These are phyloP conservation scores for Lasioglossum lativentre DNA, from an alignment of 2,888 invertebrate species.

Conservation along the genomic window DNA sequence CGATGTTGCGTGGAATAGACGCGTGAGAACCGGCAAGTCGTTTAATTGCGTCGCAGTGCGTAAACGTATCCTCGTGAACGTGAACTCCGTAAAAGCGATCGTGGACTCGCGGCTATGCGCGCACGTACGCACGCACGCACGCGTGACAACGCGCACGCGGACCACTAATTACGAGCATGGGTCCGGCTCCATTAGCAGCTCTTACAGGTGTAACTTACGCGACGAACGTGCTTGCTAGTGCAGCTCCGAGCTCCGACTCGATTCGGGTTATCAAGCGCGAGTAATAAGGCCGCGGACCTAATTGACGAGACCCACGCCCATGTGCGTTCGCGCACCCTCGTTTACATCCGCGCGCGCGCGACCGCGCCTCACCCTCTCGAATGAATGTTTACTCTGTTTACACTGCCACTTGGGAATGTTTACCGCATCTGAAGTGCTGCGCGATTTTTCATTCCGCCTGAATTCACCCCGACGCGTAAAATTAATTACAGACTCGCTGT, in stretches of 20 bases:
- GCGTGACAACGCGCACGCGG: slow-evolving; percentile 14
- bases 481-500: too few relatives aligned
- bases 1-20: slow-evolving; percentile 25
- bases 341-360: neutral
- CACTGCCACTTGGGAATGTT: neutral
- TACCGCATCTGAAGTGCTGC: neutral
- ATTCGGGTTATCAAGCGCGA: slow-evolving; percentile 37
- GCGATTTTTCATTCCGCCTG: neutral
- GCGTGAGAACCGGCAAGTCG: slow-evolving; percentile 59
- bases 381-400: neutral
- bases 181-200: slow-evolving; percentile 24
- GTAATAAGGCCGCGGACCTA: slow-evolving; percentile 43
- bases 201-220: slow-evolving; percentile 40
- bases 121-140: slow-evolving; percentile 7
- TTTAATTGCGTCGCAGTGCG: slow-evolving; percentile 56
- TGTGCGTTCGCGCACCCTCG: slow-evolving; percentile 29
- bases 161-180: slow-evolving; percentile 55
- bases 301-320: neutral
- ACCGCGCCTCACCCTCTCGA: neutral
- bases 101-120: neutral
- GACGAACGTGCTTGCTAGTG: slow-evolving; percentile 31
- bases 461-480: neutral
- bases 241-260: neutral
- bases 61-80: slow-evolving; percentile 57
- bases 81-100: slow-evolving; percentile 19